Base-by-base conservation (phyloP, 2,888 invertebrate species). In the Limnephilus marmoratus region DNA sequence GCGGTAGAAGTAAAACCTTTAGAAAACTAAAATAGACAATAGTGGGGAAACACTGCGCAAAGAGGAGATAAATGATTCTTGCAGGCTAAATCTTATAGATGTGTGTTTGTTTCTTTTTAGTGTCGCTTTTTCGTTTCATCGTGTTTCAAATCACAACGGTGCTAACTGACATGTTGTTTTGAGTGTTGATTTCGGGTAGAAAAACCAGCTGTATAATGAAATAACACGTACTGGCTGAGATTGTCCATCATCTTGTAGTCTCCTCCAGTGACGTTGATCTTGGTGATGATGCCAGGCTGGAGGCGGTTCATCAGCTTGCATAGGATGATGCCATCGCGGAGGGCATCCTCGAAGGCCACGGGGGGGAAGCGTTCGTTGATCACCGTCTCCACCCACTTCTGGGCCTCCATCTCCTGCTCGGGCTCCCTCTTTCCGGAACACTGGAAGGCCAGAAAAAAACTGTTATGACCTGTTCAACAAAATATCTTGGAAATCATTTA, bases 191-290 rank as follows among this genome's bases (percentile, higher is more conserved):
- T 5, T 18, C 18, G 53, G 53, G 53, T 53, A 68, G 68, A 24
- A 3, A 24, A 68, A 53, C 18, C 15, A 18, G 53, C 18, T 53
- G 3, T 0, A 5, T 68, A 18, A 68, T 68, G 7, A 68, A 68
- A 68, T 24, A 24, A 41, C 31, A 97, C 98, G 97, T 95, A 99
- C 98, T 98, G 98, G 95, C 97, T 98, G 93, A 99, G 98, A 95
- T 99, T 99, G 95, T 99, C 99, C 99, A 99, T 99, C 97, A 98
- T 98, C 95, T 99, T 99, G 96, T 99, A 99, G 94, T 99, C 99
- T 7, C 98, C 98, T 12, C 98, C 98, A 1, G 97, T 97, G 45
- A 97, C 96, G 95, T 99, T 98, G 94, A 99, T 97, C 95, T 98
- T 98, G 94, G 97, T 96, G 94, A 99, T 97, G 94, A 97, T 97